These are phyloP conservation scores for Australoheros facetus DNA, from an alignment of 2,797 vertebrate species.

Conservation along the genomic window DNA sequence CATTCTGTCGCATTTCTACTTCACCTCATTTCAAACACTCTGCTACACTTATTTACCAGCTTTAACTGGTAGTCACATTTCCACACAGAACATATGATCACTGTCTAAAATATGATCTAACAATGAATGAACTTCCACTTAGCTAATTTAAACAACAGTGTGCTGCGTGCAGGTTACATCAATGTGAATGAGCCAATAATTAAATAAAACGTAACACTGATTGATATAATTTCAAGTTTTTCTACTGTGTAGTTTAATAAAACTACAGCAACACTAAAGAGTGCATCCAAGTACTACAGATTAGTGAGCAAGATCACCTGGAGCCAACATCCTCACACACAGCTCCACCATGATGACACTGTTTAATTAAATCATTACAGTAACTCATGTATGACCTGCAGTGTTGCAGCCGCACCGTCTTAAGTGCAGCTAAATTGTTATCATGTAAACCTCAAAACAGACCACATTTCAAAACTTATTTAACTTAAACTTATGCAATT, in stretches of 20 bases:
- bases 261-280: not conserved
- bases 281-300: no score
- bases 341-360: accelerated
- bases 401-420: not conserved
- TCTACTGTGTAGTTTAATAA: not conserved
- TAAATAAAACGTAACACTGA: not conserved
- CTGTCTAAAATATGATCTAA: not conserved
- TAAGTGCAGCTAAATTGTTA: not conserved
- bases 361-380: not conserved
- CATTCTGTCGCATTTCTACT: not conserved
- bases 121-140: no score
- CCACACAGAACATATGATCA: not conserved
- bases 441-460: not conserved
- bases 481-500: not conserved
- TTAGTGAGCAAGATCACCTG: not conserved
- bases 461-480: not conserved
- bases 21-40: not conserved
- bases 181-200: not conserved
- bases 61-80: not conserved
- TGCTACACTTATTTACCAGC: not conserved
- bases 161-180: not conserved
- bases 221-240: not conserved
- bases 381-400: not conserved
- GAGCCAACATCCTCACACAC: accelerated
- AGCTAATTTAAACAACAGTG: no score